These are phyloP conservation scores for Scolanthus callimorphus DNA, from an alignment of 92 coral and sea anemone species.

Conservation along the genomic window DNA sequence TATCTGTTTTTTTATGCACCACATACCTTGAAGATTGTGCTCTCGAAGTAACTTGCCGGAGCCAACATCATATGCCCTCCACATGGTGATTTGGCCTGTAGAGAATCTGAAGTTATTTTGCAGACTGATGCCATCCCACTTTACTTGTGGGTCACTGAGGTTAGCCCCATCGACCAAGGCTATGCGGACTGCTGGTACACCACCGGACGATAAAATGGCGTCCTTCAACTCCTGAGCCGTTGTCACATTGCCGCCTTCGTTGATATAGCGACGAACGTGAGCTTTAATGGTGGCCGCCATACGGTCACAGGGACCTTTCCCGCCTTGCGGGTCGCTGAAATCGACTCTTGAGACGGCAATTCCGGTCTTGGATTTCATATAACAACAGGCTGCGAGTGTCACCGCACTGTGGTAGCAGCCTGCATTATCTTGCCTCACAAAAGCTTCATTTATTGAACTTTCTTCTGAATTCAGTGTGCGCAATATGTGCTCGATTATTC, in stretches of 20 bases:
- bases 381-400: conserved; percentile 3
- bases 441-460: not conserved
- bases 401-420: conserved; percentile 12
- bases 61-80: conserved; percentile 1
- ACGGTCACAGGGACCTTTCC: conserved; percentile 12
- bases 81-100: not conserved
- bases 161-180: not conserved
- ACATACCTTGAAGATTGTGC: not conserved
- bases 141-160: not conserved
- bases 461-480: not conserved
- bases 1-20: no score
- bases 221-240: not conserved
- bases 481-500: conserved; percentile 21
- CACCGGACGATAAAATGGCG: conserved; percentile 5
- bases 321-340: conserved; percentile 21
- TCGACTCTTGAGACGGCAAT: conserved; percentile 9
- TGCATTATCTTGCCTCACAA: conserved; percentile 1
- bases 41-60: not conserved
- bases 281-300: conserved; percentile 2
- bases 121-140: conserved; percentile 2
- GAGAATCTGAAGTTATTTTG: not conserved
- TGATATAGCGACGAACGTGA: conserved; percentile 4
- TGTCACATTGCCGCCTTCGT: conserved; percentile 3
- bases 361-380: not conserved
- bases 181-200: not conserved